Conservation (phyloP, 2,888 invertebrate genomes). For the Eumacrocentrus americanus region DNA sequence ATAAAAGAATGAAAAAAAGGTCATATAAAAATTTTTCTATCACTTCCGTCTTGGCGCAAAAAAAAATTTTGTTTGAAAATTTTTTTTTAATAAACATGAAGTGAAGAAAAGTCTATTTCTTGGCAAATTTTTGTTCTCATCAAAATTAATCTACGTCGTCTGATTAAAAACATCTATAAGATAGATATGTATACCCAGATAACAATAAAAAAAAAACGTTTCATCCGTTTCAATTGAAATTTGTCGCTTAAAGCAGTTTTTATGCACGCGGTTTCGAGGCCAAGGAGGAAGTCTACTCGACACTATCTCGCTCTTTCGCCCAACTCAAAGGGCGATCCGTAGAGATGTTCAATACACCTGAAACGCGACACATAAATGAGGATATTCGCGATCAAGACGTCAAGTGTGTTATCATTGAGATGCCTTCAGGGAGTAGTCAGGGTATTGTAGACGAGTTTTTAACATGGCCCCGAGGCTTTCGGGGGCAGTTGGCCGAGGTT, state of each 20-base stretch:
- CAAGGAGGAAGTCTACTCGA: neutral
- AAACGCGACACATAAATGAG: constrained; percentile 2
- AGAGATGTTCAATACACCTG: constrained; percentile 4
- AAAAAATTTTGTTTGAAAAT: neutral
- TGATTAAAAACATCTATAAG: too few relatives aligned
- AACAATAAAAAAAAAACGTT: too few relatives aligned
- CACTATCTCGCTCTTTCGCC: neutral
- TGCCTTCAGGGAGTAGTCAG: constrained; percentile 5
- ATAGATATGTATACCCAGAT: too few relatives aligned
- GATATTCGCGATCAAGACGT: constrained; percentile 14
- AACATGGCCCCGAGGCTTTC: constrained; percentile 24
- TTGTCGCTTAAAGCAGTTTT: neutral
- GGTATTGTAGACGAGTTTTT: constrained; percentile 19
- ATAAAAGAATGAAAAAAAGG: neutral
- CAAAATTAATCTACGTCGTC: too few relatives aligned
- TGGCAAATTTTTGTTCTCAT: too few relatives aligned
- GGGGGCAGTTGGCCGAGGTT: constrained; percentile 20
- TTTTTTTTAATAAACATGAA: neutral
- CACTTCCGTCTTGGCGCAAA: neutral
- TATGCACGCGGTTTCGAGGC: neutral
- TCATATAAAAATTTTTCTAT: neutral
- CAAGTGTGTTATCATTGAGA: constrained; percentile 22
- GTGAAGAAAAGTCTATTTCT: too few relatives aligned
- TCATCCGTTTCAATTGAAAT: neutral
- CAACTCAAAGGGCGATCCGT: neutral